A percentile compares a stretch with the other conserved stretches of the same genome.
Evolutionary conservation across 2,113 vertebrate species (phyloP).

Genomic region (Bungarus multicinctus): DNA sequence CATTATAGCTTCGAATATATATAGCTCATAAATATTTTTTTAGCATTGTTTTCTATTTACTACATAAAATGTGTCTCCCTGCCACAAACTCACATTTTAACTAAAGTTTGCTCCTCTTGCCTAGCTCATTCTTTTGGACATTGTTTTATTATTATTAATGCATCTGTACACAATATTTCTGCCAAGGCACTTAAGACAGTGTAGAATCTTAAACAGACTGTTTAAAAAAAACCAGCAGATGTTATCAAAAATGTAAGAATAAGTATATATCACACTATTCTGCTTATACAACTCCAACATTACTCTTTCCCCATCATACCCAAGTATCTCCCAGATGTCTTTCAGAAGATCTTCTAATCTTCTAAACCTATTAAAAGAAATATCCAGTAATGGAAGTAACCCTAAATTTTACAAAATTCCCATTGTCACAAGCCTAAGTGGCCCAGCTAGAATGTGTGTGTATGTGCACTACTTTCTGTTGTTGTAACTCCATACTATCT

Average conservation of each 20-base stretch:
- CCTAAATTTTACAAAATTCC: background rate
- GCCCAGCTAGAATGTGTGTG: background rate
- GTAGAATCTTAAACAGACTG: background rate
- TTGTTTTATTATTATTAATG: background rate
- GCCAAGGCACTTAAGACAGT: background rate
- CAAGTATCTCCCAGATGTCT: background rate
- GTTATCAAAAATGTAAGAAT: background rate
- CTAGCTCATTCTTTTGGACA: background rate
- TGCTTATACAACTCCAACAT: background rate
- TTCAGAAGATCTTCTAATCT: background rate
- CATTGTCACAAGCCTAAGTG: background rate
- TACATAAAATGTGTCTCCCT: background rate
- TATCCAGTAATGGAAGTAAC: background rate
- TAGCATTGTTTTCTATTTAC: slow-evolving; percentile 21
- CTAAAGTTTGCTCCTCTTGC: background rate
- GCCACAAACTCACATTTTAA: background rate
- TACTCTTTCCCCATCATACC: background rate
- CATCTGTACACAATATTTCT: background rate
- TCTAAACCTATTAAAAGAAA: background rate
- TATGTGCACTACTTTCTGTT: background rate
- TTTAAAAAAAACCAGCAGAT: background rate
- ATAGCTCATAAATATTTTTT: slow-evolving; percentile 6
- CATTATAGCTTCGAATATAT: slow-evolving; percentile 14
- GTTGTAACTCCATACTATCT: background rate
- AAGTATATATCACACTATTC: background rate